A percentile compares a stretch with the other conserved stretches of the same genome.
These are phyloP conservation scores for Mastacembelus armatus DNA, from an alignment of 2,797 vertebrate genomes.

Conservation along the genomic window DNA sequence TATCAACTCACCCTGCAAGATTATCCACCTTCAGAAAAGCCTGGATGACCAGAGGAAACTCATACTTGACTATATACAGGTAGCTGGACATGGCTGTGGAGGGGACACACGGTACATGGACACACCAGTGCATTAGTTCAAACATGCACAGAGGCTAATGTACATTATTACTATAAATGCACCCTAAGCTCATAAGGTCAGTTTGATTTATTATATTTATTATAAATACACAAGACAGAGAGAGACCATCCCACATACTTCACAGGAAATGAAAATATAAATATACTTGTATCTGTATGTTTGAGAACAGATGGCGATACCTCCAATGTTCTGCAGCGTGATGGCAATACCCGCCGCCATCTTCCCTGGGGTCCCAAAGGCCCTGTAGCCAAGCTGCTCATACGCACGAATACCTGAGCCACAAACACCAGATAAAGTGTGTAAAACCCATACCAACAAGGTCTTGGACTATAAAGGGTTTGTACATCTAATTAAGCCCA, in stretches of 20 bases:
- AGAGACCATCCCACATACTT: slow-evolving; percentile 47
- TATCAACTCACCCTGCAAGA: slow-evolving; percentile 90
- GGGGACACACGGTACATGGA: slow-evolving; percentile 18
- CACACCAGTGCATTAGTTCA: background rate
- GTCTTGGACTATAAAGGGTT: background rate
- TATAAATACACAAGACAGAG: too few relatives aligned
- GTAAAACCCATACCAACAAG: slow-evolving; percentile 6
- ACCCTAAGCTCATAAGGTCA: too few relatives aligned
- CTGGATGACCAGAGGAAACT: slow-evolving; percentile 97
- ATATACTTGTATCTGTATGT: slow-evolving; percentile 11
- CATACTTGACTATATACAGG: slow-evolving; percentile 97
- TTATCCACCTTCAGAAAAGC: slow-evolving; percentile 92
- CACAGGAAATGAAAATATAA: slow-evolving; percentile 5
- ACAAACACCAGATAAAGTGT: slow-evolving; percentile 18
- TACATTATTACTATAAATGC: background rate
- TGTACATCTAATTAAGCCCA: background rate
- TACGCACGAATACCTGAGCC: slow-evolving; percentile 94
- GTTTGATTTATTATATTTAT: too few relatives aligned
- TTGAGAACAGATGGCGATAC: slow-evolving; percentile 69
- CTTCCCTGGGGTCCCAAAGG: slow-evolving; percentile 96
- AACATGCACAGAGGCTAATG: background rate
- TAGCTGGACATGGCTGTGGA: slow-evolving; percentile 97
- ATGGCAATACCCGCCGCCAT: slow-evolving; percentile 94
- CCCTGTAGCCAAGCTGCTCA: slow-evolving; percentile 93
- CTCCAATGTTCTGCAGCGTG: slow-evolving; percentile 96